Evolutionary conservation across 2,113 vertebrate species (phyloP).

Genomic region (Ailurus styani): DNA sequence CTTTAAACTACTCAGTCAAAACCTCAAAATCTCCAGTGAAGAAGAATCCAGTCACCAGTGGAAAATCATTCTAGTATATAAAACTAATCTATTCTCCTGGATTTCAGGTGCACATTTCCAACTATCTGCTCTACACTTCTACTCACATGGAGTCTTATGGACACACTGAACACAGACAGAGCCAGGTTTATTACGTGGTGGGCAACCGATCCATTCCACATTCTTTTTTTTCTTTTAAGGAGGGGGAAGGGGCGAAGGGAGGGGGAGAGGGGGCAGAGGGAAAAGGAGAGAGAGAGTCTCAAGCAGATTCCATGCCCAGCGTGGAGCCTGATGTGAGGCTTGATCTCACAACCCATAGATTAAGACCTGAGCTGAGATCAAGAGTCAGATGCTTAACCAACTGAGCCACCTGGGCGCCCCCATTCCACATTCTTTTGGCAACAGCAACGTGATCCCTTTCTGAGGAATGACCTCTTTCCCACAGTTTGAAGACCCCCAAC

Average conservation of each 20-base stretch:
- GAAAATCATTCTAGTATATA: background rate
- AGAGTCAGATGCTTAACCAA: background rate
- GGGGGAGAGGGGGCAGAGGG: too few species aligned
- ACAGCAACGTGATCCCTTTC: background rate
- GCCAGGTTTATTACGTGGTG: background rate
- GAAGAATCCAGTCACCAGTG: background rate
- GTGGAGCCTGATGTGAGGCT: too few species aligned
- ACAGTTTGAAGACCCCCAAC: background rate
- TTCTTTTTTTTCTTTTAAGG: background rate
- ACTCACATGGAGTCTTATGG: background rate
- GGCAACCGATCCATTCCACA: background rate
- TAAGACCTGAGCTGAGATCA: too few species aligned
- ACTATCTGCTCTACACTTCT: background rate
- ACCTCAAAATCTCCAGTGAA: background rate
- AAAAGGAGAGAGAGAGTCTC: too few species aligned
- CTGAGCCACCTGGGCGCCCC: background rate
- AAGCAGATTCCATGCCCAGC: too few species aligned
- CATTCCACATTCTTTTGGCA: background rate
- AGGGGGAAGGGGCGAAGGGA: background rate
- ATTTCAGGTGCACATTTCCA: background rate
- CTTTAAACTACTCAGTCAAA: background rate
- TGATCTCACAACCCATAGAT: too few species aligned
- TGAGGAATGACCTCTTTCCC: background rate
- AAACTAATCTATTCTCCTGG: background rate
- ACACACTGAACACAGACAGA: background rate